A percentile compares a stretch with the other conserved stretches of the same genome.
These are phyloP conservation scores for Perca fluviatilis DNA, from an alignment of 2,113 vertebrate genomes.

Conservation along the genomic window DNA sequence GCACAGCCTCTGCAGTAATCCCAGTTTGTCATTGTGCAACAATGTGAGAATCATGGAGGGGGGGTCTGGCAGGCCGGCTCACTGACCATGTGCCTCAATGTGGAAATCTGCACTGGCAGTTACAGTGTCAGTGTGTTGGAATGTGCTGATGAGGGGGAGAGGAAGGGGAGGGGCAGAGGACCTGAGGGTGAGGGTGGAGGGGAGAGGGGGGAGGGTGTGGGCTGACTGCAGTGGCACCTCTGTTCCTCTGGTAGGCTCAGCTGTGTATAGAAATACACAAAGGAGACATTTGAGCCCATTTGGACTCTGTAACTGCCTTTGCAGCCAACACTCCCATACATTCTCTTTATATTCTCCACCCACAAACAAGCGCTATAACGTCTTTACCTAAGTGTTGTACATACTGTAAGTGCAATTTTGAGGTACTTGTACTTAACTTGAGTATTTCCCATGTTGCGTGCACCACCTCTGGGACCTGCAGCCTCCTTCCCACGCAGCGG, in stretches of 20 bases:
- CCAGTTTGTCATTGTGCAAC: constrained; percentile 65
- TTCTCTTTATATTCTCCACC: background rate
- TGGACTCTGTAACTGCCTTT: background rate
- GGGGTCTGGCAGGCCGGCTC: constrained; percentile 34
- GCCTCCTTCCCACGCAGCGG: too few species aligned
- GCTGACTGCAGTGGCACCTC: constrained; percentile 44
- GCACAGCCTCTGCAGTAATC: constrained; percentile 46
- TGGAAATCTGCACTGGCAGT: constrained; percentile 63
- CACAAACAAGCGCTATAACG: background rate
- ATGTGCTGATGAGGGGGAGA: constrained; percentile 81
- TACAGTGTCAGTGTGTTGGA: constrained; percentile 79
- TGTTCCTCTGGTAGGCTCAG: constrained; percentile 37
- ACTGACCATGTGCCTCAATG: constrained; percentile 43
- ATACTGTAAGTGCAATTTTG: background rate
- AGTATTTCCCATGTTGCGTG: background rate
- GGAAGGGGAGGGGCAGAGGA: constrained; percentile 37
- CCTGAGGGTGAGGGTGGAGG: background rate
- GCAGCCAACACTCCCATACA: background rate
- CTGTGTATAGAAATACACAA: background rate
- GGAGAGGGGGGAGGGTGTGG: background rate
- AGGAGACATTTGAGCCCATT: background rate
- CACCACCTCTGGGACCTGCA: too few species aligned
- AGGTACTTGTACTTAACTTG: background rate
- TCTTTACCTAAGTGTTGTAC: background rate
- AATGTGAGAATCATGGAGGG: constrained; percentile 31